Evolutionary conservation across 2,888 invertebrate genomes (phyloP), one percentile per base, ranked within the genome.

Genomic region (Choristoneura rosaceana): DNA sequence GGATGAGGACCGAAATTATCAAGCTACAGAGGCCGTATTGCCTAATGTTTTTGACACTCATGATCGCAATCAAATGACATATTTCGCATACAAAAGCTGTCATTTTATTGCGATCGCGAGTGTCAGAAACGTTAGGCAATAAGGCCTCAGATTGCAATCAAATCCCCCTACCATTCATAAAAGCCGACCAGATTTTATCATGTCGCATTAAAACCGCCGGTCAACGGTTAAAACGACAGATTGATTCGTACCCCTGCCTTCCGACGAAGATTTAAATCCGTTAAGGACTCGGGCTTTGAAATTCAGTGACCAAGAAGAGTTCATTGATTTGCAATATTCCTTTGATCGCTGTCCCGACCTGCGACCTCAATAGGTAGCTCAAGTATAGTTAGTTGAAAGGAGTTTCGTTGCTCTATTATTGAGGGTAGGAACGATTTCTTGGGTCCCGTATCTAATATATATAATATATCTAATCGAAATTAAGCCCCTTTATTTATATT

Each of bases 261-360:
- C 60, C 12, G 33, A 34, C 50, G 10, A 41, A 25, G 70, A 70
- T 70, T 70, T 64, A 65, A 70, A 65, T 60, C 70, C 34, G 66
- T 25, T 67, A 14, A 63, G 62, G 62, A 43, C 43, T 70, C 52
- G 9, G 43, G 43, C 43, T 45, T 33, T 15, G 59, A 76, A 76
- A 76, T 77, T 78, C 79, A 79, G 52, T 79, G 79, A 73, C 69
- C 76, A 76, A 73, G 76, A 78, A 78, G 76, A 73, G 74, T 63
- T 75, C 78, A 76, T 66, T 78, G 78, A 77, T 76, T 76, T 74
- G 70, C 69, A 68, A 74, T 76, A 76, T 67, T 73, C 75, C 79
- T 79, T 79, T 79, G 79, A 79, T 79, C 78, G 71, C 50, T 59
- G 38, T 68, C 43, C 55, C 17, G 58, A 67, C 58, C 66, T 55